Percentiles rank a stretch among this genome's conserved stretches.
Conservation (phyloP, 2,113 vertebrate species). For the Myotis yumanensis region DNA sequence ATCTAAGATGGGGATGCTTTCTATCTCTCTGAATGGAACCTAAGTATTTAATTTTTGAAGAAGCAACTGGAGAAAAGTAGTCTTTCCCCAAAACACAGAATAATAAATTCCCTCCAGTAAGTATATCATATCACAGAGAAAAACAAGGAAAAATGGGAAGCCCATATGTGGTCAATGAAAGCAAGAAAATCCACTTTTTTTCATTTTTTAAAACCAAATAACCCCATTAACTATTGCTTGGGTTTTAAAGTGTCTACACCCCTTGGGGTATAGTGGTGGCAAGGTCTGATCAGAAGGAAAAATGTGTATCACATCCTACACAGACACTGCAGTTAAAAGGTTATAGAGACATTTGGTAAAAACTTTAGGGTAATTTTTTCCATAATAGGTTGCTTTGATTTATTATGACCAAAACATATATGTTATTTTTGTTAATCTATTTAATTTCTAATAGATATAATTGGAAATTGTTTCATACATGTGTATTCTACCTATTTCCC, state of each 20-base stretch:
- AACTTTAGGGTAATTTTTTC: neutral
- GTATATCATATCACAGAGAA: neutral
- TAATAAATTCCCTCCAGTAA: neutral
- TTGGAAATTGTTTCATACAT: neutral
- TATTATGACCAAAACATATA: neutral
- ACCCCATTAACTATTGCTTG: neutral
- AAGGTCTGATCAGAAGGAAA: neutral
- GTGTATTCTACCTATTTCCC: neutral
- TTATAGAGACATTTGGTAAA: neutral
- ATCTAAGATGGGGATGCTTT: neutral
- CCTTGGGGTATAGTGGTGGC: too few species aligned
- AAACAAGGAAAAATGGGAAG: neutral
- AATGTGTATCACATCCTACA: neutral
- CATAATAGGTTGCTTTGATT: neutral
- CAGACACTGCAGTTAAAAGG: neutral
- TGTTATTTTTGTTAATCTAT: neutral
- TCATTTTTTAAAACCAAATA: neutral
- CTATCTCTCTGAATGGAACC: neutral
- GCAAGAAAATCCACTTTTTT: neutral
- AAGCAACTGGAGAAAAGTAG: neutral
- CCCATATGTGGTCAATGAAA: neutral
- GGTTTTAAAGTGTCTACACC: neutral
- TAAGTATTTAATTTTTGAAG: neutral
- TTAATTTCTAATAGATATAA: neutral
- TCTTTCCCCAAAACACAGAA: neutral